Base-by-base conservation (phyloP, 2,113 vertebrate genomes). In the Recurvirostra avosetta region DNA sequence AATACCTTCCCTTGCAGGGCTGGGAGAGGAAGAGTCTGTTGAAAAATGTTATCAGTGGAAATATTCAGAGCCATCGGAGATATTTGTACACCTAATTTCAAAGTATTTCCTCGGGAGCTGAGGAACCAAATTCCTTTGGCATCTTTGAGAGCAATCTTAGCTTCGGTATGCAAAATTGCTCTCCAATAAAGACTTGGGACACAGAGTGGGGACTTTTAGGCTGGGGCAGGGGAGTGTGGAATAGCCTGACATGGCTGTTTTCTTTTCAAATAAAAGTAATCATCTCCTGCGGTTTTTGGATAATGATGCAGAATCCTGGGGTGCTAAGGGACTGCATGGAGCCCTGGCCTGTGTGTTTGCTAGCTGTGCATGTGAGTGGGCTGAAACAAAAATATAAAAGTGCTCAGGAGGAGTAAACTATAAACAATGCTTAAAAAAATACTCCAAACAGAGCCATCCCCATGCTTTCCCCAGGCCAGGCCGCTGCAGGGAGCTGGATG, bases 391-490 rank as follows among this genome's bases (percentile, higher is more conserved):
- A 96, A 96, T 7, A 93, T 23, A 91, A 93, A 65, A 94, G 49
- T 0, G 90, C 95, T 96, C 81, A 50, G 62, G 96, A 86, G 95
- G 93, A 71, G 75, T 40, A 74, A 96, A 93, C 45, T 29, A 80
- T 43, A 94, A 97, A 94, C 96, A 95, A 96, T 92, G 88, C 95
- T 93, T 96, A 86, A 43, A 62, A 83, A 79, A 97, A 96, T 90
- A 97, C 4, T 4, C 19, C 41, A 59, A 89, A 43, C 59, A 19
- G 86, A 34, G 92, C 75, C 59, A 19, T 71, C 56, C 73, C 56
- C 61, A 4, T 3, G 56, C 63, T 83, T 90, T 56, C 94, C 82
- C 59, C 82, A 91, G 92, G 90, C 93, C 96, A 45, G 81, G 73
- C 52, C 91, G 0, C 94, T 7, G 18, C 90, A 15, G 96, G 96